A percentile compares a stretch with the other conserved stretches of the same genome.
These are phyloP conservation scores for Sakesphorus luctuosus DNA, from an alignment of 2,113 vertebrate species.

Conservation along the genomic window DNA sequence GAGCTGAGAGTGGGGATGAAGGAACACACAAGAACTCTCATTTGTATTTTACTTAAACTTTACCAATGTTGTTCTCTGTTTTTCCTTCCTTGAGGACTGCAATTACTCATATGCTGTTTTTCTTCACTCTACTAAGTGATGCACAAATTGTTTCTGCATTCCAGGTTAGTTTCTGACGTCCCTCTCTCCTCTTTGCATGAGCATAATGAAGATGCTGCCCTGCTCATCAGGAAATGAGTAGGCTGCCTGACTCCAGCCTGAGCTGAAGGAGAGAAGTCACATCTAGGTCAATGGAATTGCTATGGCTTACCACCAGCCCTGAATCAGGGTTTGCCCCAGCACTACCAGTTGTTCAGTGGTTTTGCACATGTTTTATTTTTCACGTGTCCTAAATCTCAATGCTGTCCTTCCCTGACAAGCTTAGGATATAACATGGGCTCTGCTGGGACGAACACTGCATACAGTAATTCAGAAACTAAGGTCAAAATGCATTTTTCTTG, in stretches of 20 bases:
- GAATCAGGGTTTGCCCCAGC: neutral
- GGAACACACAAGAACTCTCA: neutral
- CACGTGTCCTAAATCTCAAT: neutral
- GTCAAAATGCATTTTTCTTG: neutral
- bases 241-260: neutral
- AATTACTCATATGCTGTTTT: neutral
- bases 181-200: neutral
- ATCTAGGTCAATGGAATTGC: neutral
- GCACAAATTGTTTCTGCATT: neutral
- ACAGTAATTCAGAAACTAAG: neutral
- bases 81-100: conserved; percentile 1
- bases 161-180: neutral
- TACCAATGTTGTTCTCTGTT: neutral
- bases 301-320: neutral
- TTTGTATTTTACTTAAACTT: neutral
- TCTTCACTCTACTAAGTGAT: neutral
- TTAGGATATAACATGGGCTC: neutral
- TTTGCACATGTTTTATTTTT: neutral
- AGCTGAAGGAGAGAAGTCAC: neutral
- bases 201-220: neutral
- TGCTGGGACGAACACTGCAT: neutral
- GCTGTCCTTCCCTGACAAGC: neutral
- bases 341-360: neutral
- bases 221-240: neutral
- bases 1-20: neutral